Base-by-base conservation (phyloP, 2,888 invertebrate species). In the Cryptocephalus moraei region DNA sequence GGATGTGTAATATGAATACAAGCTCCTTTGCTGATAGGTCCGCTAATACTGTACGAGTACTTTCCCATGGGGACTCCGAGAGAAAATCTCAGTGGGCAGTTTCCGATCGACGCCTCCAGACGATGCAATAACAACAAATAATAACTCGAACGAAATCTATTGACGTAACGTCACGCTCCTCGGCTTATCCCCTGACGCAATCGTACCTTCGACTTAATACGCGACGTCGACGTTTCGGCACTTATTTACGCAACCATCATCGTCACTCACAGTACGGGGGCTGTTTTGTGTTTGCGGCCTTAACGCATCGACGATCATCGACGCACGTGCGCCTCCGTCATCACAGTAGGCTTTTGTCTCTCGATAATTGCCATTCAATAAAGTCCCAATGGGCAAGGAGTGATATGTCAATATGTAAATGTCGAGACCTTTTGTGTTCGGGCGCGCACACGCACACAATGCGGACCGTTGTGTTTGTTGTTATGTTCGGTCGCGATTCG, bases 221-320 rank as follows among this genome's bases (percentile, higher is more conserved):
- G n/a, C 9, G 8, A 22, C 10, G 14, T 8, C 39, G 10, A 40
- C 31, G 31, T 36, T 13, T 36, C 38, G 11, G n/a, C 38, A 41
- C 39, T 54, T 58, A 56, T 60, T 62, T 59, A 55, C 59, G 60
- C 59, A 62, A 62, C 61, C 53, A 49, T 56, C 56, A 52, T 54
- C 54, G 52, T 22, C 22, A 6, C 22, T 36, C 46, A 50, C 61
- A 61, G 58, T 56, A 47, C 54, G 39, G 52, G 38, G 46, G 60
- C 57, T 61, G 61, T 61, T 59, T 58, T 52, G 57, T 40, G 40
- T 40, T 40, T 40, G 22, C 22, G 22, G 9, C 40, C 53, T 60
- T 62, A 53, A 60, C 60, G 50, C 57, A 56, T 55, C 58, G 59
- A 50, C 54, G 59, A 49, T 52, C 56, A 57, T 54, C 46, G 45